Evolutionary conservation across 2,113 vertebrate species (phyloP).

Genomic region (Malaclemys terrapin): DNA sequence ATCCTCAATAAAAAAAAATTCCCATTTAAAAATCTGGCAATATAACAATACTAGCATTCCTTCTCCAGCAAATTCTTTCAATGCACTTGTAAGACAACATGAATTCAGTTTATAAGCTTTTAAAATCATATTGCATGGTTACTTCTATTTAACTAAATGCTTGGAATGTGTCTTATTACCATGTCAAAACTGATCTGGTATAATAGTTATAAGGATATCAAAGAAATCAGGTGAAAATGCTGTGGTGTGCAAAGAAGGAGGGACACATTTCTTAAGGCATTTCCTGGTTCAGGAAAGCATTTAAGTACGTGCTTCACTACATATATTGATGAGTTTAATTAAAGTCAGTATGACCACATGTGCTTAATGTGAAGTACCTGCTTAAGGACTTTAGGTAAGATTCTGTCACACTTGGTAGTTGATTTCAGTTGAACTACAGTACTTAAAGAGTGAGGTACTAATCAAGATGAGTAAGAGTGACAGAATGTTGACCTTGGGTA

Average conservation of each 20-base stretch:
- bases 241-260: background rate
- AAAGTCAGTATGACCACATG: constrained; percentile 4
- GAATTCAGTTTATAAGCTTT: background rate
- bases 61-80: background rate
- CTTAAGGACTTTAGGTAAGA: constrained; percentile 41
- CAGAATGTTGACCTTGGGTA: constrained; percentile 31
- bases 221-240: background rate
- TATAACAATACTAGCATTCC: background rate
- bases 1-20: background rate
- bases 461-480: constrained; percentile 24
- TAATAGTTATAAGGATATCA: background rate
- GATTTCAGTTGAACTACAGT: background rate
- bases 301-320: background rate
- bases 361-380: constrained; percentile 51
- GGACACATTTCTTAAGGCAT: background rate
- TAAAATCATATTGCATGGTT: background rate
- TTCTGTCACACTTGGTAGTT: constrained; percentile 46
- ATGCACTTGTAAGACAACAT: background rate
- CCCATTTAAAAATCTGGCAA: background rate
- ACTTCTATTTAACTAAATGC: background rate
- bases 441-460: background rate
- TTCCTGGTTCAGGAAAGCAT: background rate
- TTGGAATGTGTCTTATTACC: background rate
- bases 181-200: background rate
- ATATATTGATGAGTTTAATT: constrained; percentile 35